These are phyloP conservation scores for Netelia virgata DNA, from an alignment of 2,888 invertebrate species.

Conservation along the genomic window DNA sequence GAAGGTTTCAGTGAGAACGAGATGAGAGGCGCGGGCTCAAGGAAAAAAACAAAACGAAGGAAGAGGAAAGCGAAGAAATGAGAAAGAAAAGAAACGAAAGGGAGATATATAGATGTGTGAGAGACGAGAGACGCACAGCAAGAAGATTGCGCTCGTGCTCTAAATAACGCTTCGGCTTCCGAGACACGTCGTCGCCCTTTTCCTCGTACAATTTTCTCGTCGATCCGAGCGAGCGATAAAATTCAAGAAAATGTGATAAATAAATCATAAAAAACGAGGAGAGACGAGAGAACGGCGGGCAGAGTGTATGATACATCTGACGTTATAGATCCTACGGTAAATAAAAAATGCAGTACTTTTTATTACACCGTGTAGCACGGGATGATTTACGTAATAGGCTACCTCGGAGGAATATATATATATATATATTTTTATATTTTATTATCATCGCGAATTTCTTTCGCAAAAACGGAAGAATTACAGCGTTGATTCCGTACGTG, in stretches of 20 bases:
- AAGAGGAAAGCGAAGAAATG: background rate
- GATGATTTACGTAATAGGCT: conserved; percentile 58
- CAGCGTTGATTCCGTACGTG: conserved; percentile 66
- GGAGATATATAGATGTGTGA: conserved; percentile 29
- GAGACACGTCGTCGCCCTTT: conserved; percentile 14
- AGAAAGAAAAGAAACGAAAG: background rate
- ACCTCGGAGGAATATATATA: background rate
- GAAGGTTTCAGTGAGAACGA: conserved; percentile 37
- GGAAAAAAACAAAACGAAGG: conserved; percentile 11
- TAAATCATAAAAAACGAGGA: background rate
- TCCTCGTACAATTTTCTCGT: conserved; percentile 11
- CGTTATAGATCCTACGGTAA: conserved; percentile 10
- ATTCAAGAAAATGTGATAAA: background rate
- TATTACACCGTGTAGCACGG: conserved; percentile 25
- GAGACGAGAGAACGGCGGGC: background rate
- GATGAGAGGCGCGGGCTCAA: conserved; percentile 1
- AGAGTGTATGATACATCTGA: conserved; percentile 16
- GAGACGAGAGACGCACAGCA: conserved; percentile 36
- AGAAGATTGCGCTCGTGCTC: conserved; percentile 44
- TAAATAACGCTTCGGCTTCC: conserved; percentile 38
- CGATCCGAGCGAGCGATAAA: conserved; percentile 13
- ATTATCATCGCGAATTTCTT: conserved; percentile 42
- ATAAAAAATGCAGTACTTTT: conserved; percentile 23
- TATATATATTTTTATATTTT: conserved; percentile 11
- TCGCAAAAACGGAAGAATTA: conserved; percentile 51